Evolutionary conservation across 2,113 vertebrate genomes (phyloP), one percentile per base, ranked within the genome.

Genomic region (Polypterus bichir): DNA sequence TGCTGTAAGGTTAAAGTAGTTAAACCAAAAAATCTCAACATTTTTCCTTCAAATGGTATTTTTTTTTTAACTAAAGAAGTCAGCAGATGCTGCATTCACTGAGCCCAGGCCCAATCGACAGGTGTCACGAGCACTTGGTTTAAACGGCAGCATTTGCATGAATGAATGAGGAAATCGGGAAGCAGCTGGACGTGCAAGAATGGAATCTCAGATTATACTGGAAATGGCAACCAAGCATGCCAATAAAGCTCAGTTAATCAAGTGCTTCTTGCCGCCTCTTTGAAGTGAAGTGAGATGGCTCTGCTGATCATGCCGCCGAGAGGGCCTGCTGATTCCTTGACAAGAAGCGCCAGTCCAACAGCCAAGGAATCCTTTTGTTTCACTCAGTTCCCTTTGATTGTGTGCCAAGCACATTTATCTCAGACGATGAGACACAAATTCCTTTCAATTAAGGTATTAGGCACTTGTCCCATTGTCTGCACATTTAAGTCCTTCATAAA

Each of bases 361-460:
- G 3, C 6, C 11, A 45, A 58, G 46, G 56, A 58, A 5, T 58
- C 56, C 56, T 58, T 58, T 58, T 58, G 56, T 58, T 58, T 58
- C 44, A 5, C 46, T 44, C 56, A 8, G 44, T 3, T 27, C 6
- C 9, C 56, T 58, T 58, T 58, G 56, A 58, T 58, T 7, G 56
- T 45, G 8, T 46, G 56, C 56, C 56, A 58, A 58, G 44, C 11
- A 58, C 44, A 7, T 58, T 58, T 45, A 58, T 7, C 56, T 45
- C 5, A 7, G 56, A 9, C 27, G 6, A 58, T 8, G 9, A 45
- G 56, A 5, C 27, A 45, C 7, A 7, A 44, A 58, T 58, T 58
- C 56, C 5, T 58, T 58, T 44, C 44, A 58, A 58, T 58, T 58
- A 58, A 58, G 46, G 44, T 58, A 58, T 58, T 46, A 58, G 7